Evolutionary conservation across 2,888 invertebrate genomes (phyloP).

Genomic region (Cactoblastis cactorum): DNA sequence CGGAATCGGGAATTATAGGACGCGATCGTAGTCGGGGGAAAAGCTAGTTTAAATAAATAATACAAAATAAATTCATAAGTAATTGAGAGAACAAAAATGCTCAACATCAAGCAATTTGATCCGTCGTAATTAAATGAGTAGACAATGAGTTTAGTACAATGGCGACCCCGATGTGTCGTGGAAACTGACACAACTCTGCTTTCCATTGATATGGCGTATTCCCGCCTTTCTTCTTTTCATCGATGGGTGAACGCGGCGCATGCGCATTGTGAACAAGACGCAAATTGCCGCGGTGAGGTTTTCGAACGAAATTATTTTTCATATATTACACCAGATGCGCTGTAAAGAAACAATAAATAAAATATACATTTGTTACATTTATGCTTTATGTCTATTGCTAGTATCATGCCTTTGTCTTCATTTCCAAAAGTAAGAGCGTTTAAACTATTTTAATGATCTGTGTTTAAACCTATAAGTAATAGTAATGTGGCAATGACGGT

Average conservation of each 20-base stretch:
- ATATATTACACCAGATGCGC: background rate
- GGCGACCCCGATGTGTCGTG: conserved; percentile 68
- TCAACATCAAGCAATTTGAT: conserved; percentile 22
- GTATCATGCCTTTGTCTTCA: no score
- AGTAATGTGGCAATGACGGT: no score
- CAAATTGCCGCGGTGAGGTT: conserved; percentile 25
- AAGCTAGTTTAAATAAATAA: no score
- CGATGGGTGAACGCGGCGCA: conserved; percentile 28
- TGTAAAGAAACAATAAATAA: background rate
- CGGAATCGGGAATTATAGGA: no score
- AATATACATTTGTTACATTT: no score
- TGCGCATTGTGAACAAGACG: conserved; percentile 33
- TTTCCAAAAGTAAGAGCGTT: no score
- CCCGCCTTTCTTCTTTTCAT: conserved; percentile 41
- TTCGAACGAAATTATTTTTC: background rate
- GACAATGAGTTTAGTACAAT: conserved; percentile 60
- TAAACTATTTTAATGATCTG: no score
- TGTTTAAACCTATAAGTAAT: no score
- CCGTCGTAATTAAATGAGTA: conserved; percentile 41
- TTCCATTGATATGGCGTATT: conserved; percentile 64
- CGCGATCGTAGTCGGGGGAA: no score
- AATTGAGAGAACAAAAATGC: background rate
- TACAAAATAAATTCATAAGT: no score
- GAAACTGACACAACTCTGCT: conserved; percentile 68
- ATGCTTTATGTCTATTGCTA: no score